Conservation (phyloP, 2,113 vertebrate genomes). For the Sinocyclocheilus grahami region DNA sequence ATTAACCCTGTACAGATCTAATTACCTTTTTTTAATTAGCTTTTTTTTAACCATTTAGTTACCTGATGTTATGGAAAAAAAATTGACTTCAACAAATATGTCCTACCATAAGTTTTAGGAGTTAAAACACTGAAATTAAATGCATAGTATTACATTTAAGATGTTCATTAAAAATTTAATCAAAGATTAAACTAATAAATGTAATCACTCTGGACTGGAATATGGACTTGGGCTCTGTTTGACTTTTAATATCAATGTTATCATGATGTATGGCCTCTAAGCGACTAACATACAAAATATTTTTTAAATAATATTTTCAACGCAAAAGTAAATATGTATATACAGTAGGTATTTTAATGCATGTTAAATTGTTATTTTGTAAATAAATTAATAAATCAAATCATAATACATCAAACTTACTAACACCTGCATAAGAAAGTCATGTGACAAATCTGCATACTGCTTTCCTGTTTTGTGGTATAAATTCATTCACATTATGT, state of each 20-base stretch:
- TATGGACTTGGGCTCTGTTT: not conserved
- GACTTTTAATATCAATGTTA: not conserved
- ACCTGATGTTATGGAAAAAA: not conserved
- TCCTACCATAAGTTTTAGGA: not conserved
- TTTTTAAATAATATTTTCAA: no score
- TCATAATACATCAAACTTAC: no score
- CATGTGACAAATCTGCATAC: no score
- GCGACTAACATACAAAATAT: no score
- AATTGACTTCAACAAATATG: not conserved
- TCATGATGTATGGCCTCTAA: not conserved
- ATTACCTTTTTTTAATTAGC: not conserved
- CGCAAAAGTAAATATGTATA: no score
- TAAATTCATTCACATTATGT: not conserved
- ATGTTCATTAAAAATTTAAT: not conserved
- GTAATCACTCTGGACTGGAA: not conserved
- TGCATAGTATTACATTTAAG: not conserved
- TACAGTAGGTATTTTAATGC: not conserved
- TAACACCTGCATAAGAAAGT: no score
- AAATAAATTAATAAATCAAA: no score
- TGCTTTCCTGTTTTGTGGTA: not conserved
- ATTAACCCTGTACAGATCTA: not conserved
- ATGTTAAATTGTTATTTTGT: not conserved
- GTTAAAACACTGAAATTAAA: not conserved
- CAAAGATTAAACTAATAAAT: not conserved
- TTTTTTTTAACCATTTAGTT: not conserved